Conservation (phyloP, 2,797 vertebrate species). For the Pristis pectinata region DNA sequence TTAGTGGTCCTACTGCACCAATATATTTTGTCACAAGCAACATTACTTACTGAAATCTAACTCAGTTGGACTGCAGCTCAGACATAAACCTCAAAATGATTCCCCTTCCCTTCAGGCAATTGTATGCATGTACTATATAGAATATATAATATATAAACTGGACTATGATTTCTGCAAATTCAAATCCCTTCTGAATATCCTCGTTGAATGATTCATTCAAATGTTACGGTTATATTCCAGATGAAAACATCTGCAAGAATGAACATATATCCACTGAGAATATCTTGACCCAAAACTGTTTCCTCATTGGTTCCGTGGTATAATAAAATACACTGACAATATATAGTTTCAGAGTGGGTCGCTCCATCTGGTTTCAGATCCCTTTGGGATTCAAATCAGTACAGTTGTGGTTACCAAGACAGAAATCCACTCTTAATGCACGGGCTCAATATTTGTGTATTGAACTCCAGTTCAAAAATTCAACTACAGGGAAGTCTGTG, state of each 20-base stretch:
- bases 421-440: too few relatives aligned
- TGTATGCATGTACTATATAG: not conserved
- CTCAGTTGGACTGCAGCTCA: not conserved
- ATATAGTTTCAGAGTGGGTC: not conserved
- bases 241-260: not conserved
- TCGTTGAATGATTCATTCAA: constrained; percentile 1
- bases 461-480: too few relatives aligned
- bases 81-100: not conserved
- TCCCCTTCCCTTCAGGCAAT: not conserved
- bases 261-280: not conserved
- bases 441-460: too few relatives aligned
- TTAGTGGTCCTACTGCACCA: not conserved
- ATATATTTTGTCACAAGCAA: not conserved
- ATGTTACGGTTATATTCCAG: not conserved
- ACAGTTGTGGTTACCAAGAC: not conserved
- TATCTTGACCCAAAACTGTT: not conserved
- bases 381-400: not conserved
- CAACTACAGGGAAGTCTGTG: too few relatives aligned
- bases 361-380: not conserved
- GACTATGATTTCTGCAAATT: not conserved
- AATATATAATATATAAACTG: not conserved
- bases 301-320: not conserved
- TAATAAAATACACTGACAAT: not conserved
- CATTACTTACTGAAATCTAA: not conserved
- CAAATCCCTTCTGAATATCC: not conserved